A percentile compares a stretch with the other conserved stretches of the same genome.
phyloP scores from a whole-genome alignment of 2,113 vertebrate species.

The Odocoileus hemionus region DNA sequence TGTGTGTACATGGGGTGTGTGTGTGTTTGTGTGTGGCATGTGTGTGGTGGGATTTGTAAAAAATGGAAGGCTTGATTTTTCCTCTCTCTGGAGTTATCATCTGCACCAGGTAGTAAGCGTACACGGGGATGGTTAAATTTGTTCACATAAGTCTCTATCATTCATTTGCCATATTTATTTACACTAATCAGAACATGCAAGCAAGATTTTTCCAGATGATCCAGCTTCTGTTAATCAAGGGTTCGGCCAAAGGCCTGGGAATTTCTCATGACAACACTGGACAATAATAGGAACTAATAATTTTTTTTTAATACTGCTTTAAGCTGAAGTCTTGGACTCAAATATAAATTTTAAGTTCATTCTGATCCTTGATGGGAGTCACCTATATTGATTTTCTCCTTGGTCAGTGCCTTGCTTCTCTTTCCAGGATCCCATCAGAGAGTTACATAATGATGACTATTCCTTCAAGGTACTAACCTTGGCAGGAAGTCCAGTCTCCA shows the following conservation, averaged over 20 bases:
- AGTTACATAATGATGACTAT: too few relatives aligned
- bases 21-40: not conserved
- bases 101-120: accelerated
- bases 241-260: not conserved
- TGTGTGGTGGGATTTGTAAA: too few relatives aligned
- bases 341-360: not conserved
- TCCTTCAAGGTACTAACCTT: not conserved
- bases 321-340: not conserved
- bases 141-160: not conserved
- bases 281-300: not conserved
- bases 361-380: not conserved
- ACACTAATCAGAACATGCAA: not conserved
- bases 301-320: not conserved
- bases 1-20: not conserved
- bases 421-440: not conserved
- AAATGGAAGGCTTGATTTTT: not conserved
- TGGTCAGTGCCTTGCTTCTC: not conserved
- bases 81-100: not conserved
- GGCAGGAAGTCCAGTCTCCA: not conserved
- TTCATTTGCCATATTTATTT: not conserved
- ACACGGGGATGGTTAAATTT: accelerated
- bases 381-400: not conserved
- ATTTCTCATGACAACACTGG: not conserved
- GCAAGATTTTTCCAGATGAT: not conserved
- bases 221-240: not conserved